Percentiles rank a stretch among this genome's conserved stretches.
Evolutionary conservation across 2,888 invertebrate genomes (phyloP).

Genomic region (Drosophila aldrichi): DNA sequence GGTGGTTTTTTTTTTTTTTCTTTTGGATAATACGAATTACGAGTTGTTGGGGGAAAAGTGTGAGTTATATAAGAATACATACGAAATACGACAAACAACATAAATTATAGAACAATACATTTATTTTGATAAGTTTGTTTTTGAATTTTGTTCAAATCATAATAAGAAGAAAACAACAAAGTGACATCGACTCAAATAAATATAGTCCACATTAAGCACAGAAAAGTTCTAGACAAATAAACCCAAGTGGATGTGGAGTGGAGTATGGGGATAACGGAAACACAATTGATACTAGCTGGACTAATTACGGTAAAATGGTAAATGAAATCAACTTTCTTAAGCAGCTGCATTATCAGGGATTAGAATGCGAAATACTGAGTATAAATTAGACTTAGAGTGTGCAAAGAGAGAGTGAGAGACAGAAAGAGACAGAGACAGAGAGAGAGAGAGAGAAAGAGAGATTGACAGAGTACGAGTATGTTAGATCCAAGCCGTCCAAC

Average conservation of each 20-base stretch:
- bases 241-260: conserved; percentile 25
- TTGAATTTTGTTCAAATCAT: conserved; percentile 56
- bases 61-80: conserved; percentile 44
- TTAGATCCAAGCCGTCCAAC: conserved; percentile 5
- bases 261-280: conserved; percentile 1
- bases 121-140: conserved; percentile 41
- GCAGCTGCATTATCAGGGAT: conserved; percentile 23
- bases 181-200: conserved; percentile 31
- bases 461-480: conserved; percentile 2
- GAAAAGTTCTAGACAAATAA: conserved; percentile 18
- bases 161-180: conserved; percentile 24
- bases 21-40: conserved; percentile 30
- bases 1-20: conserved; percentile 9
- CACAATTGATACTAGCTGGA: conserved; percentile 27
- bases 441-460: background rate
- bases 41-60: conserved; percentile 26
- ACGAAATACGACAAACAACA: conserved; percentile 57
- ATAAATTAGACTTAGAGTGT: conserved; percentile 18
- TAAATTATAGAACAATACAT: conserved; percentile 43
- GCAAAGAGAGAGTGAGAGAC: conserved; percentile 19
- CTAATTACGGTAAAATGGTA: conserved; percentile 17
- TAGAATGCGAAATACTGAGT: conserved; percentile 3
- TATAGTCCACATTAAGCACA: conserved; percentile 27
- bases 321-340: conserved; percentile 14
- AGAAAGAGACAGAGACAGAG: background rate